These are phyloP conservation scores for Cliona cf. orientalis DNA, from an alignment of 37 sponge, comb jelly and placozoan genomes.

Conservation along the genomic window DNA sequence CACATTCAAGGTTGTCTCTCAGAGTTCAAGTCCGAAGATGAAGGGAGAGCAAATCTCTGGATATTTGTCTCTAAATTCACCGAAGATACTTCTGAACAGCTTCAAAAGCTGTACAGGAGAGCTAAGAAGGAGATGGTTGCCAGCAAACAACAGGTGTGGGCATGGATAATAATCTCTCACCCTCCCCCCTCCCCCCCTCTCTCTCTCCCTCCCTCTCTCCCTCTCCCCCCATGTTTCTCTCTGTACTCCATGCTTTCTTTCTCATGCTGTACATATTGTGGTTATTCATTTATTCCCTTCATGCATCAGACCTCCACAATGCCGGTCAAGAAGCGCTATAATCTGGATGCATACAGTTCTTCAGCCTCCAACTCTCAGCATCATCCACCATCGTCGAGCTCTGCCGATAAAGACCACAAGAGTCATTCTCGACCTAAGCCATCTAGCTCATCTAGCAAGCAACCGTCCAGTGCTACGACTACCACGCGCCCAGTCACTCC, in stretches of 20 bases:
- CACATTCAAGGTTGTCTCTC: conserved; percentile 45
- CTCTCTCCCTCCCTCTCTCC: too few species aligned
- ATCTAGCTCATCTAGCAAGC: too few species aligned
- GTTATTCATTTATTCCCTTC: too few species aligned
- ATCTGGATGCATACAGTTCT: too few species aligned
- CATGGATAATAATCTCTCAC: too few species aligned
- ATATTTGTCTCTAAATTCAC: conserved; percentile 95
- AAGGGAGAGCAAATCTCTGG: conserved; percentile 97
- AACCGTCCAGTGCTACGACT: background rate
- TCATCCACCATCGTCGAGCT: too few species aligned
- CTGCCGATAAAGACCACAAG: too few species aligned
- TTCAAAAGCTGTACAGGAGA: conserved; percentile 68
- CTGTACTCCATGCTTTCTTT: background rate
- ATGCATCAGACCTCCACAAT: background rate
- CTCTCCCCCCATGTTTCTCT: too few species aligned
- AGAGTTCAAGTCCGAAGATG: conserved; percentile 30
- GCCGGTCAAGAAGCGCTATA: conserved; percentile 32
- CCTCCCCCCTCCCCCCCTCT: too few species aligned
- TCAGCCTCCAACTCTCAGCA: too few species aligned
- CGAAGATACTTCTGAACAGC: conserved; percentile 56
- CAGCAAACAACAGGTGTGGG: background rate
- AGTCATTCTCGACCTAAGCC: too few species aligned
- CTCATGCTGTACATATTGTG: too few species aligned
- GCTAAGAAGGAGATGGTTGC: conserved; percentile 10
- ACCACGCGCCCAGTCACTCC: background rate